Base-by-base conservation (phyloP, 1,140 invertebrate species). In the Medauroidea extradentata region DNA sequence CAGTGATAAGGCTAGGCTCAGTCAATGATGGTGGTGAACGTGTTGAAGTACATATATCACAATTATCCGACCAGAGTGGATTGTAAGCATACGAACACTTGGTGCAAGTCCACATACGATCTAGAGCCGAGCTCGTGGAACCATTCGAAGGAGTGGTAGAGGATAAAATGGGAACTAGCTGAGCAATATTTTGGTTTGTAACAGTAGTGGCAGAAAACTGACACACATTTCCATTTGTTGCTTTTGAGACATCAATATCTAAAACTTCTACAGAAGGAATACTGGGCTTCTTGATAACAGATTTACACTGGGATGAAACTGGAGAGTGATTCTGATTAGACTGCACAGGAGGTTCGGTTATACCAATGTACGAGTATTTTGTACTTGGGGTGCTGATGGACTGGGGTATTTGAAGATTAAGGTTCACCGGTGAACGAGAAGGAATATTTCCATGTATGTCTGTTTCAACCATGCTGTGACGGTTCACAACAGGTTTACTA, bases 31-130 rank as follows among this genome's bases (percentile, higher is more conserved):
- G 83, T 1, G 83, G 80, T 19, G 82, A 81, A 58, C 81, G 75
- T 63, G 78, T 76, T 64, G 82, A 83, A 58, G 84, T 83, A 68
- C 91, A 94, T 67, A 92, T 89, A 70, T 91, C 89, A 72, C 91
- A 94, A 41, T 78, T 77, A 21, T 85, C 82, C 41, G 84, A 83
- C 82, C 87, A 87, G 62, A 89, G 81, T 53, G 88, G 85, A 77
- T 94, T 94, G 71, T 91, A 92, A 48, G 90, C 87, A 75, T 89
- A 93, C 66, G 89, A 91, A 74, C 91, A 94, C 73, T 91, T 87
- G 56, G 81, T 79, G 76, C 91, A 94, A 48, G 88, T 89, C 91
- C 91, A 94, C 84, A 90, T 89, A 60, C 89, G 83, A 57, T 80
- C 80, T 19, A 81, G 64, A 50, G 50, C 64, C 49, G 44, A 57